These are phyloP conservation scores for Tautogolabrus adspersus DNA, from an alignment of 2,113 vertebrate species.

Conservation along the genomic window DNA sequence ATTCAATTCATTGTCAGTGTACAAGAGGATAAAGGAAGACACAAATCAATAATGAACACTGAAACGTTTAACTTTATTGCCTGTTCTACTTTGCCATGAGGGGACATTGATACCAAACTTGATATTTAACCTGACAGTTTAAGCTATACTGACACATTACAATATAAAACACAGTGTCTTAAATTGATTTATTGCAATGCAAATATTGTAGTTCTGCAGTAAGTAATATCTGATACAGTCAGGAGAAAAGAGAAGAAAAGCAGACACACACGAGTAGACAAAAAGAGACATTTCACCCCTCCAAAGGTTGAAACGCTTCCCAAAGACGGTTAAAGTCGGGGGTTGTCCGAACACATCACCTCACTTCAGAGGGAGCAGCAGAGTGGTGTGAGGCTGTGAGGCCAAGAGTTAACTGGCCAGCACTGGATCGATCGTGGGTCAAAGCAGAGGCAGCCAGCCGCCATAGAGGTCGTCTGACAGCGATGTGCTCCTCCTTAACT, in stretches of 20 bases:
- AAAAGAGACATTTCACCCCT: not conserved
- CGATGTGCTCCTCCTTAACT: constrained; percentile 75
- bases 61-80: not conserved
- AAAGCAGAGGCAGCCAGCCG: constrained; percentile 46
- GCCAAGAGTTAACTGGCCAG: constrained; percentile 67
- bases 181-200: not conserved
- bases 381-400: constrained; percentile 36
- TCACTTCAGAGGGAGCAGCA: constrained; percentile 51
- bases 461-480: constrained; percentile 59
- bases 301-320: constrained; percentile 21
- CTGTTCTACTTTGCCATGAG: not conserved
- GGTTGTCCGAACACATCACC: constrained; percentile 47
- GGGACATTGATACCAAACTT: no score
- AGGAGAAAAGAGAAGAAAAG: not conserved
- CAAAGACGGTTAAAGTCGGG: constrained; percentile 12
- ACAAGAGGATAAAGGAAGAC: not conserved
- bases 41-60: not conserved
- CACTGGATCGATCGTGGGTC: constrained; percentile 76
- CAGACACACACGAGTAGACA: not conserved
- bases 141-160: not conserved
- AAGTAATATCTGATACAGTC: not conserved
- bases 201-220: no score
- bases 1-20: not conserved
- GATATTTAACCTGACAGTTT: not conserved
- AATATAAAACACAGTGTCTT: not conserved